These are phyloP conservation scores for Microcebus murinus DNA, from an alignment of 2,113 vertebrate genomes.

Conservation along the genomic window DNA sequence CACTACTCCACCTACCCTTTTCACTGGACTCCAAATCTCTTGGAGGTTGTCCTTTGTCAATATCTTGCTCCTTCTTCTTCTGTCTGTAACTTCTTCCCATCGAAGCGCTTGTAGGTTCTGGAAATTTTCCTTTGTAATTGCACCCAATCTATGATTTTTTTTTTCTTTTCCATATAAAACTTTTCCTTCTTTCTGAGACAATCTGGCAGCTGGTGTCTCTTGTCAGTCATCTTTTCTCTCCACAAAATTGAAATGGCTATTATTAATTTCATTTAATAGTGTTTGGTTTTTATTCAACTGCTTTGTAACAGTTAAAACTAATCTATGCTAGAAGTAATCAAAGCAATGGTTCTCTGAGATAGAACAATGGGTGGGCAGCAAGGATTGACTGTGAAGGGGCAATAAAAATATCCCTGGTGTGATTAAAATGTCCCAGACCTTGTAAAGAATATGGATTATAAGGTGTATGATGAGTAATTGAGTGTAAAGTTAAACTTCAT, in stretches of 20 bases:
- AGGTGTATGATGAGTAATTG: neutral
- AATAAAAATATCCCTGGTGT: neutral
- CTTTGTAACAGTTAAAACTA: neutral
- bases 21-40: too few species aligned
- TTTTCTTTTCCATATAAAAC: too few species aligned
- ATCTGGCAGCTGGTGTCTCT: too few species aligned
- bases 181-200: too few species aligned
- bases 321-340: neutral
- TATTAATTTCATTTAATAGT: neutral
- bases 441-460: neutral
- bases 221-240: too few species aligned
- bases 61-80: too few species aligned
- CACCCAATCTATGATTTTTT: too few species aligned
- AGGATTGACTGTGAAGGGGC: neutral
- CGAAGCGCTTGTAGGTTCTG: too few species aligned
- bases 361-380: neutral
- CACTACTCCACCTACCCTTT: too few species aligned
- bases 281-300: neutral
- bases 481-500: neutral
- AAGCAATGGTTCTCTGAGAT: neutral
- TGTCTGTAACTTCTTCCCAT: too few species aligned
- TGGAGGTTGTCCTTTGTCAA: too few species aligned
- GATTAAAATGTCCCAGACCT: neutral
- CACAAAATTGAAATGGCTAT: slow-evolving; percentile 56
- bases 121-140: too few species aligned